Evolutionary conservation across 1,140 invertebrate species (phyloP).

Genomic region (Temnothorax longispinosus): DNA sequence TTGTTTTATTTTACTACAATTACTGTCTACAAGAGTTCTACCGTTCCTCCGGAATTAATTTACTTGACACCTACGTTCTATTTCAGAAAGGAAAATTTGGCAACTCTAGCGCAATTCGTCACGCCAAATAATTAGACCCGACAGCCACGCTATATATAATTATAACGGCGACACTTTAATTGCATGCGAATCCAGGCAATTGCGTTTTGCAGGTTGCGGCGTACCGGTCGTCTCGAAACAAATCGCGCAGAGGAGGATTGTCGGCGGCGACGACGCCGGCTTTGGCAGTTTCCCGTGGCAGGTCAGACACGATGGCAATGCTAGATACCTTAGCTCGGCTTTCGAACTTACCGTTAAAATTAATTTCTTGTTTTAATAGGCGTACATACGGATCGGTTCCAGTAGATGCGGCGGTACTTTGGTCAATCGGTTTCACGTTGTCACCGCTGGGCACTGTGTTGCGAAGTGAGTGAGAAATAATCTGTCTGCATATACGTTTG

Average conservation of each 20-base stretch:
- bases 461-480: slow-evolving; percentile 87
- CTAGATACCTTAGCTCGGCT: neutral
- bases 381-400: slow-evolving; percentile 96
- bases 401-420: slow-evolving; percentile 97
- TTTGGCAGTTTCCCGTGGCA: slow-evolving; percentile 98
- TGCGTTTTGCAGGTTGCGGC: slow-evolving; percentile 91
- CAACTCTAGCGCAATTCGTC: slow-evolving; percentile 13
- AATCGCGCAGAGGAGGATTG: slow-evolving; percentile 94
- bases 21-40: neutral
- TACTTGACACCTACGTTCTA: neutral
- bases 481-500: neutral
- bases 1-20: neutral
- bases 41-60: neutral
- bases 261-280: slow-evolving; percentile 96
- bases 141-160: slow-evolving; percentile 3
- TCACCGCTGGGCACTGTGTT: slow-evolving; percentile 98
- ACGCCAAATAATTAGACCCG: slow-evolving; percentile 24
- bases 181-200: slow-evolving; percentile 31
- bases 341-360: slow-evolving; percentile 17
- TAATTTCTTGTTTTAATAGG: slow-evolving; percentile 86
- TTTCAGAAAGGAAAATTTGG: slow-evolving; percentile 37
- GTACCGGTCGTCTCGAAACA: slow-evolving; percentile 92
- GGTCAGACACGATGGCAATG: slow-evolving; percentile 82
- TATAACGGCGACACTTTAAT: slow-evolving; percentile 16
- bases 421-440: slow-evolving; percentile 96